These are phyloP conservation scores for Cavia porcellus DNA, from an alignment of 2,113 vertebrate genomes.

Conservation along the genomic window DNA sequence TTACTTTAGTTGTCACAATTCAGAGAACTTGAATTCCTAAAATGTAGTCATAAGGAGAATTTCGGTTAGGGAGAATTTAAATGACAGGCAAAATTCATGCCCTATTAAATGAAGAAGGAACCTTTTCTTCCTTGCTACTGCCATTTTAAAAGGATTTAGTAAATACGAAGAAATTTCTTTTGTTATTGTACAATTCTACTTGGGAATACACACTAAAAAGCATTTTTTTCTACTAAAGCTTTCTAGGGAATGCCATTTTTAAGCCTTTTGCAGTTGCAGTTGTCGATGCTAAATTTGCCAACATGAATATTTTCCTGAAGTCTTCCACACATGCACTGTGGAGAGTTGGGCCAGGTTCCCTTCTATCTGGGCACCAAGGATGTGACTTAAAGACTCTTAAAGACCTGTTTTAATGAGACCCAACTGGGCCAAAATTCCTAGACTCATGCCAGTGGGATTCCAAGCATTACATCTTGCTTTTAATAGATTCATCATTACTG, in stretches of 20 bases:
- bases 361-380: not conserved
- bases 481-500: not conserved
- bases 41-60: not conserved
- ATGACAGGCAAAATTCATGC: conserved; percentile 34
- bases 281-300: not conserved
- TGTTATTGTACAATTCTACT: conserved; percentile 52
- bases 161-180: not conserved
- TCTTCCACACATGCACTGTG: not conserved
- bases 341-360: too few species aligned
- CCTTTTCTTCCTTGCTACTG: not conserved
- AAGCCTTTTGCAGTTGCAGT: not conserved
- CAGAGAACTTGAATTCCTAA: conserved; percentile 43
- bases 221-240: not conserved
- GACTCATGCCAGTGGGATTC: not conserved
- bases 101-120: conserved; percentile 15
- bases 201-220: conserved; percentile 42
- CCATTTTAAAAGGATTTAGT: conserved; percentile 20
- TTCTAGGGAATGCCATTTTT: conserved; percentile 48
- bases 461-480: not conserved
- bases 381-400: not conserved
- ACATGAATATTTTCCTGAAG: not conserved
- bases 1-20: not conserved
- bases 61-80: not conserved
- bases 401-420: not conserved
- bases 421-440: not conserved